Conservation (phyloP, 2,113 vertebrate species). For the Perca fluviatilis region DNA sequence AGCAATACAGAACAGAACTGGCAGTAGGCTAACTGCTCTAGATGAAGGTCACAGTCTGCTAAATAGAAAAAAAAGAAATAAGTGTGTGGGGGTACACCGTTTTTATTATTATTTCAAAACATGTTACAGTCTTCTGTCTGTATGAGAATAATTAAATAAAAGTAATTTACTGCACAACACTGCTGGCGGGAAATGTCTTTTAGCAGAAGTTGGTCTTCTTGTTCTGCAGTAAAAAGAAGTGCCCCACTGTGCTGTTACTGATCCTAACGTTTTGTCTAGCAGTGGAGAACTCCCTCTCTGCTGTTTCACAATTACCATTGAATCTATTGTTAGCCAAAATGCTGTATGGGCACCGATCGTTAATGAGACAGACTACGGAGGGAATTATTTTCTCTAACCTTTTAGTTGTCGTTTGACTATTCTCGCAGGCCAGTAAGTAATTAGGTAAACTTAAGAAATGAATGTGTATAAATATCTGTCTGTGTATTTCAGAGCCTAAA, state of each 20-base stretch:
- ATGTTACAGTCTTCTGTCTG: neutral
- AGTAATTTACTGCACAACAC: neutral
- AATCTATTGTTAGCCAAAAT: no score
- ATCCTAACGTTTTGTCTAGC: no score
- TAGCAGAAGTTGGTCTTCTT: neutral
- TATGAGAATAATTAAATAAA: neutral
- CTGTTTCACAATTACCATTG: no score
- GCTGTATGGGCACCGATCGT: no score
- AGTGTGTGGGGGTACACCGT: neutral
- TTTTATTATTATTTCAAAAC: neutral
- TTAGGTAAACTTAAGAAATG: slow-evolving; percentile 8
- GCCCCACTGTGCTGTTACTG: neutral
- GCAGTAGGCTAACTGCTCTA: neutral
- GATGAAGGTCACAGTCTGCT: slow-evolving; percentile 1
- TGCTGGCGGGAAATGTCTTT: neutral
- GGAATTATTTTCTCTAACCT: no score
- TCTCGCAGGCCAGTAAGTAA: neutral
- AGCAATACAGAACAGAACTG: neutral
- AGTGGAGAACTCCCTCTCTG: neutral
- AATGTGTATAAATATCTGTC: slow-evolving; percentile 17
- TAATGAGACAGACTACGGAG: no score
- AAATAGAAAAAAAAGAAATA: neutral
- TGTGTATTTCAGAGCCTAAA: slow-evolving; percentile 7
- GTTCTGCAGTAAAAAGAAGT: neutral
- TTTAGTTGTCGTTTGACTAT: neutral